These are phyloP conservation scores for Todus mexicanus DNA, from an alignment of 2,797 vertebrate genomes.

Conservation along the genomic window DNA sequence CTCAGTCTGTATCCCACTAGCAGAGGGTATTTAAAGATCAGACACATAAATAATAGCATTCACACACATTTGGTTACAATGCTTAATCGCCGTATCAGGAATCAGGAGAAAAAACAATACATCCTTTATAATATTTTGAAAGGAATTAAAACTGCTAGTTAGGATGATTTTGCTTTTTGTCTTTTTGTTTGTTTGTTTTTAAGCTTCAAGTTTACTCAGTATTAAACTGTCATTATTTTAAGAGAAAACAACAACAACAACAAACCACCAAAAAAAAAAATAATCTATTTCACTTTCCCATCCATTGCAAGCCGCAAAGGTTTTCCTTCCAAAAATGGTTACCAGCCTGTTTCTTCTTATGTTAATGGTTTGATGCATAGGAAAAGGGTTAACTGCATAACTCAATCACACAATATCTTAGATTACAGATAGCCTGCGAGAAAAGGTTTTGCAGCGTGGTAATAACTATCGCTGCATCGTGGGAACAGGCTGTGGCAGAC, in stretches of 20 bases:
- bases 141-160: not conserved
- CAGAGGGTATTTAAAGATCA: conserved; percentile 62
- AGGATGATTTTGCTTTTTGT: not conserved
- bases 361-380: conserved; percentile 38
- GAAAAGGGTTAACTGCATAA: conserved; percentile 62
- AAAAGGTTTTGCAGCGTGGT: conserved; percentile 69
- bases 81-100: conserved; percentile 37
- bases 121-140: conserved; percentile 23
- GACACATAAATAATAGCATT: conserved; percentile 53
- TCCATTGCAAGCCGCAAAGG: not conserved
- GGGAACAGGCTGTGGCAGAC: conserved; percentile 88
- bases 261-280: not conserved
- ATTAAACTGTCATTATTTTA: not conserved
- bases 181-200: conserved; percentile 4
- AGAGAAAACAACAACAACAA: not conserved
- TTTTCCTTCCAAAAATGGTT: conserved; percentile 37
- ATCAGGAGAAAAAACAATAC: conserved; percentile 29
- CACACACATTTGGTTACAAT: conserved; percentile 42
- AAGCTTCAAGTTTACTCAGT: not conserved
- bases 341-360: conserved; percentile 9
- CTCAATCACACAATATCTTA: conserved; percentile 65
- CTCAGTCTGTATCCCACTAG: conserved; percentile 42
- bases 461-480: conserved; percentile 83
- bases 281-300: not conserved
- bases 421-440: conserved; percentile 69